A percentile compares a stretch with the other conserved stretches of the same genome.
Evolutionary conservation across 1,140 invertebrate species (phyloP).

Genomic region (Antheraea pernyi): DNA sequence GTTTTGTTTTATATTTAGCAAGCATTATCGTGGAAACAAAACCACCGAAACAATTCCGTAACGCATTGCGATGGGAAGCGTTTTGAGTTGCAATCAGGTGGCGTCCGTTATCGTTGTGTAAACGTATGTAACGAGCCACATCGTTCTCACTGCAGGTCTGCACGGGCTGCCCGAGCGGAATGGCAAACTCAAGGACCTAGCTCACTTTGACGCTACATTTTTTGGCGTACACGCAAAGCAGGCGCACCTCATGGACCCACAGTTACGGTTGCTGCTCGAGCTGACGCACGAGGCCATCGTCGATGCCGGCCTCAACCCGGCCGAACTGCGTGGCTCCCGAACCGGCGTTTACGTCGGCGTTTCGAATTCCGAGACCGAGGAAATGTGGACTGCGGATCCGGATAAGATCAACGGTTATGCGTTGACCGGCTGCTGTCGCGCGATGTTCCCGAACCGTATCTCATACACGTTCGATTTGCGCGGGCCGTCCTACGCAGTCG

Average conservation of each 20-base stretch:
- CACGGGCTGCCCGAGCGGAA: constrained; percentile 91
- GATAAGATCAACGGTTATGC: constrained; percentile 94
- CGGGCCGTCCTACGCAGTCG: constrained; percentile 94
- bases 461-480: constrained; percentile 97
- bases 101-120: too few relatives aligned
- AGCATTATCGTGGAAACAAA: too few relatives aligned
- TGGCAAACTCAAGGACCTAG: constrained; percentile 94
- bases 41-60: too few relatives aligned
- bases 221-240: constrained; percentile 97
- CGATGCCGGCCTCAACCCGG: constrained; percentile 93
- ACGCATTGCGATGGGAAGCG: too few relatives aligned
- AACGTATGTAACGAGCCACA: too few relatives aligned
- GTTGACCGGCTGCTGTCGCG: constrained; percentile 93
- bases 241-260: constrained; percentile 97
- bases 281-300: constrained; percentile 96
- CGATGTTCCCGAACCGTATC: constrained; percentile 98
- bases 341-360: constrained; percentile 96
- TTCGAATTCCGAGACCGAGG: constrained; percentile 91
- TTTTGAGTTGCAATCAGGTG: too few relatives aligned
- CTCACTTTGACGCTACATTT: constrained; percentile 94
- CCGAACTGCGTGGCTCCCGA: constrained; percentile 87
- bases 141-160: constrained; percentile 67
- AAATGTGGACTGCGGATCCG: constrained; percentile 87
- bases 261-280: constrained; percentile 94
- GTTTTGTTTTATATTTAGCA: too few relatives aligned